Percentiles rank a stretch among this genome's conserved stretches.
These are phyloP conservation scores for Chymomyza costata DNA, from an alignment of 1,140 invertebrate genomes.

Conservation along the genomic window DNA sequence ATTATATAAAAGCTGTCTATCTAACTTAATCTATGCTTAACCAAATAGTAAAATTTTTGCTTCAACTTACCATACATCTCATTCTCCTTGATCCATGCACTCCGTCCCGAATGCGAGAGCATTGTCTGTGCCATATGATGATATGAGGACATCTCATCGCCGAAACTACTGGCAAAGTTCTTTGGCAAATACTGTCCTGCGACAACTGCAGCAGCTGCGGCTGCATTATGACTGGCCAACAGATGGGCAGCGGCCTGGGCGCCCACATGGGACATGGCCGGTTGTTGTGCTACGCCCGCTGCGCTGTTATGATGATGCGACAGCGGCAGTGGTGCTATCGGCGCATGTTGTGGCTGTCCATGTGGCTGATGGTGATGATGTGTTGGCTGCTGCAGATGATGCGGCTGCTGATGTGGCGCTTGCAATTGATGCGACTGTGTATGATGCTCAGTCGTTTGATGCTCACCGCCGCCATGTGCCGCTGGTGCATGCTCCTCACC, in stretches of 20 bases:
- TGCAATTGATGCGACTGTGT: conserved; percentile 27
- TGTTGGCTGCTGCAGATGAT: conserved; percentile 20
- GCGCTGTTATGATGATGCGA: conserved; percentile 35
- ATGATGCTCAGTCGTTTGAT: conserved; percentile 47
- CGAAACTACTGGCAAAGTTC: conserved; percentile 60
- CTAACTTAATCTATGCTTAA: too few species aligned
- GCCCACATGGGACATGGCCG: conserved; percentile 25
- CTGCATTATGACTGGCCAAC: conserved; percentile 66
- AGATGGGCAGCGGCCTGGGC: conserved; percentile 62
- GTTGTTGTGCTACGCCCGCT: conserved; percentile 19
- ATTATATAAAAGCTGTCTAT: too few species aligned
- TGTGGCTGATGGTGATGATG: conserved; percentile 34
- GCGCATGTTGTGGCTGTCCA: conserved; percentile 30
- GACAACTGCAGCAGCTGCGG: conserved; percentile 59
- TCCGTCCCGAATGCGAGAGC: conserved; percentile 61
- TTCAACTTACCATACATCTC: conserved; percentile 73
- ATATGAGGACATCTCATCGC: conserved; percentile 69
- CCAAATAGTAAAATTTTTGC: too few species aligned
- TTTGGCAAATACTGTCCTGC: conserved; percentile 70
- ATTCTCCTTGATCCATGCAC: conserved; percentile 71
- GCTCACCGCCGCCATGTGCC: conserved; percentile 20
- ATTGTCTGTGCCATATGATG: conserved; percentile 72
- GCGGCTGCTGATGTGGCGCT: conserved; percentile 21
- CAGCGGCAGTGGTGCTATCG: conserved; percentile 20
- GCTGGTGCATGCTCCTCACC: conserved; percentile 20